phyloP scores from a whole-genome alignment of 2,888 invertebrate species.

The Allacma fusca region DNA sequence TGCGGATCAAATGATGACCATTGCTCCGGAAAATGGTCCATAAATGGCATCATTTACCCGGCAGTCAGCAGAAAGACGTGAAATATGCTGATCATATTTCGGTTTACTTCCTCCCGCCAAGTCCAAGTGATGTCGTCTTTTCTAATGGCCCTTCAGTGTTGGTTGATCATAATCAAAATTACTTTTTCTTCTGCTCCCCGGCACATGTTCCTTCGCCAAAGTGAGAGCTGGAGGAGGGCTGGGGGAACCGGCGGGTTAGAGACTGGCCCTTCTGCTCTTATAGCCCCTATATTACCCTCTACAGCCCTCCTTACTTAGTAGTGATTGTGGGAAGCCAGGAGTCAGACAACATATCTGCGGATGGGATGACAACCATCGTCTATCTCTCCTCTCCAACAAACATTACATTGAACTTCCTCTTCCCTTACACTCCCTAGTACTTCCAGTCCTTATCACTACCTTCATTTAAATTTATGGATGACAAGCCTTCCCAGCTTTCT shows the following conservation, averaged over 20 bases:
- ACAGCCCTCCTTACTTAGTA: too few species aligned
- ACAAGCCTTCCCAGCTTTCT: background rate
- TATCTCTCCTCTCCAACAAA: too few species aligned
- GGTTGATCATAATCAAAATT: conserved; percentile 33
- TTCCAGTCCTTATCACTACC: background rate
- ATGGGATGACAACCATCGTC: too few species aligned
- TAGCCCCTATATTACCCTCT: too few species aligned
- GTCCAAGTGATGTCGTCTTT: conserved; percentile 13
- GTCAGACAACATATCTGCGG: too few species aligned
- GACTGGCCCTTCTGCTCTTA: too few species aligned
- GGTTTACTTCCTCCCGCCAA: conserved; percentile 21
- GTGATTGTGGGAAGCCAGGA: too few species aligned
- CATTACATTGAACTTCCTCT: too few species aligned
- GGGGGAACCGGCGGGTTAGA: too few species aligned
- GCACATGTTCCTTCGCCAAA: background rate
- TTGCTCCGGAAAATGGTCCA: conserved; percentile 37
- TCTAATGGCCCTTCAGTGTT: conserved; percentile 29
- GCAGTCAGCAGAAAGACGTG: conserved; percentile 25
- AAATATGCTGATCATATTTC: conserved; percentile 38
- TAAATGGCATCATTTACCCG: conserved; percentile 37
- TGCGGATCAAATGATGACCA: conserved; percentile 38
- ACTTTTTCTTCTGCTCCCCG: background rate
- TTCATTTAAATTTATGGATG: conserved; percentile 12
- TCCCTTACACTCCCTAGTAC: background rate
- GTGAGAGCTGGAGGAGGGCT: background rate